These are phyloP conservation scores for Cloeon dipterum DNA, from an alignment of 2,888 invertebrate species.

Conservation along the genomic window DNA sequence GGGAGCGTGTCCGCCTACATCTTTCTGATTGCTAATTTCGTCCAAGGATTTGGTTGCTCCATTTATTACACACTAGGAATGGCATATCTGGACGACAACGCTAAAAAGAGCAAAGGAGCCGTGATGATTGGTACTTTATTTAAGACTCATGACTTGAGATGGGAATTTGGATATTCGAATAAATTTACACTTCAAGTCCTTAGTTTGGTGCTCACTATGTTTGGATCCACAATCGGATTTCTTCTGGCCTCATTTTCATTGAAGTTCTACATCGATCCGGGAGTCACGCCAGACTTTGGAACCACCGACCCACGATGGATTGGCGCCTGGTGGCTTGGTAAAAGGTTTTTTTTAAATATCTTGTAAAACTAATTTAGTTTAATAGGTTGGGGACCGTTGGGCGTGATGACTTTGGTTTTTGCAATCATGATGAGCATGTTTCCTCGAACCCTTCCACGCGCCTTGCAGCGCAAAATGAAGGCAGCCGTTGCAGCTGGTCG, in stretches of 20 bases:
- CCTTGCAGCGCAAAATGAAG: conserved; percentile 1
- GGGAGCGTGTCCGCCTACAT: conserved; percentile 1
- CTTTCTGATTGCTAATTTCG: background rate
- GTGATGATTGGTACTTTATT: no score
- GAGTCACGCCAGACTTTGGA: conserved; percentile 14
- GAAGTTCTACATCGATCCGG: conserved; percentile 13
- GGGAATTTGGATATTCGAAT: no score
- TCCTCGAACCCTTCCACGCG: conserved; percentile 16
- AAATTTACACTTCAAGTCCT: no score
- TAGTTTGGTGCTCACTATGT: no score
- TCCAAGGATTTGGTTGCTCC: conserved; percentile 8
- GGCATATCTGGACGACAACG: conserved; percentile 20
- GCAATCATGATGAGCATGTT: conserved; percentile 17
- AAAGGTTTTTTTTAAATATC: background rate
- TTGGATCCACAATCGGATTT: conserved; percentile 16
- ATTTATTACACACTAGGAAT: conserved; percentile 19
- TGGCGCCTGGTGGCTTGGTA: conserved; percentile 29
- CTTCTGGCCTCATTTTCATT: conserved; percentile 14
- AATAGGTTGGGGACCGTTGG: conserved; percentile 12
- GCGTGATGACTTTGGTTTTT: conserved; percentile 12
- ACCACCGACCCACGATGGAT: conserved; percentile 24
- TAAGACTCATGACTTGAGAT: no score
- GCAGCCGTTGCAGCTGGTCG: background rate
- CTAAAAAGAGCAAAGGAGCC: conserved; percentile 12
- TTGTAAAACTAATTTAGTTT: background rate